A percentile compares a stretch with the other conserved stretches of the same genome.
phyloP scores from a whole-genome alignment of 1,140 invertebrate species.

The Matsumurasca onukii region DNA sequence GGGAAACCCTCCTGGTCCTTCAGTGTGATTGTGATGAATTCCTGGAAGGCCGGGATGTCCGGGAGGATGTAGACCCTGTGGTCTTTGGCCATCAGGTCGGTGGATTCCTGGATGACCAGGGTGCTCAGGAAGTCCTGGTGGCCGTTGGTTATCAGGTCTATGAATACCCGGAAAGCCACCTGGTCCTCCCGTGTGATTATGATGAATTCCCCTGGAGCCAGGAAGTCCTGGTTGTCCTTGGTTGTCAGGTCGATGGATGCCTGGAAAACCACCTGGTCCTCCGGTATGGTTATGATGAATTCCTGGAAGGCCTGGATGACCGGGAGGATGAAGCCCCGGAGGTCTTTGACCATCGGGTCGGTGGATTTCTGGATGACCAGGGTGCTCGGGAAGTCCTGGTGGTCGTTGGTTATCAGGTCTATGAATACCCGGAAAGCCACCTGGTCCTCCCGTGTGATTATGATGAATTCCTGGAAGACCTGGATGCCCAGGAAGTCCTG shows the following conservation, averaged over 20 bases:
- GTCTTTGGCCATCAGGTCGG: too few species aligned
- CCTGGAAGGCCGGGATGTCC: slow-evolving; percentile 15
- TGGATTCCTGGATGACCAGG: slow-evolving; percentile 30
- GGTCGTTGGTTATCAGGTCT: slow-evolving; percentile 29
- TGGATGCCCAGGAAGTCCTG: too few species aligned
- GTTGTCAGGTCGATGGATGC: background rate
- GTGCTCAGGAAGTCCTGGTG: slow-evolving; percentile 21
- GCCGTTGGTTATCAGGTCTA: slow-evolving; percentile 36
- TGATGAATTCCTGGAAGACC: slow-evolving; percentile 38
- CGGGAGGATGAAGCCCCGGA: slow-evolving; percentile 33
- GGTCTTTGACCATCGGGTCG: slow-evolving; percentile 31
- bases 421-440: slow-evolving; percentile 29
- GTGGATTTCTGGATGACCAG: slow-evolving; percentile 9
- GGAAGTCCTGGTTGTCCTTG: slow-evolving; percentile 32
- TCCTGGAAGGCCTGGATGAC: slow-evolving; percentile 32
- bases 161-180: slow-evolving; percentile 34
- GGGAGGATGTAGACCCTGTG: background rate
- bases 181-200: slow-evolving; percentile 36
- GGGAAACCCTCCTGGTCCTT: slow-evolving; percentile 28
- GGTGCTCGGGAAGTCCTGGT: slow-evolving; percentile 32
- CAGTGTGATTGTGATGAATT: slow-evolving; percentile 32
- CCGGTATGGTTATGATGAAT: background rate
- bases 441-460: slow-evolving; percentile 33
- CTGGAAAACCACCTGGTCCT: background rate
- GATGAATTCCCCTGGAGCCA: slow-evolving; percentile 37